These are phyloP conservation scores for Pluvialis apricaria DNA, from an alignment of 2,113 vertebrate species.

Conservation along the genomic window DNA sequence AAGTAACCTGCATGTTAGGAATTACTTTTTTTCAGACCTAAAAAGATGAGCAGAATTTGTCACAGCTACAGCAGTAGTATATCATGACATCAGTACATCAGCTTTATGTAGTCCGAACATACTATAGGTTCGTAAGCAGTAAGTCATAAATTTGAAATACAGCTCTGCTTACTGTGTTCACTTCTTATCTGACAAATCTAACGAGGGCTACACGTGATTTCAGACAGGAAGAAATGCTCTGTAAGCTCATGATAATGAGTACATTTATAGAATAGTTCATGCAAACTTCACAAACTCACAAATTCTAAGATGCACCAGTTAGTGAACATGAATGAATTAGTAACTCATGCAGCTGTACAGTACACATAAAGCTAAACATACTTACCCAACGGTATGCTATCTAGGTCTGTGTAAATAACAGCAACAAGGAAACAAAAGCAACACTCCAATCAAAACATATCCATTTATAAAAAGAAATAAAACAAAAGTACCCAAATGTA, in stretches of 20 bases:
- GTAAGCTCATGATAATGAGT: constrained; percentile 33
- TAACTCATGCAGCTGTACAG: constrained; percentile 78
- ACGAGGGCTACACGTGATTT: constrained; percentile 14
- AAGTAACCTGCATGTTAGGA: neutral
- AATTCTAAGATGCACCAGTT: constrained; percentile 74
- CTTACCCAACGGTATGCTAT: constrained; percentile 92
- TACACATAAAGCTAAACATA: constrained; percentile 80
- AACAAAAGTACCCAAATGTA: constrained; percentile 48
- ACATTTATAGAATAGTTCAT: constrained; percentile 67
- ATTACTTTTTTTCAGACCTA: neutral
- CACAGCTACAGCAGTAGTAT: neutral
- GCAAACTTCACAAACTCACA: constrained; percentile 67
- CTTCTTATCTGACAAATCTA: constrained; percentile 16
- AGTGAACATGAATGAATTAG: constrained; percentile 80
- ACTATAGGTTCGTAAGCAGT: neutral
- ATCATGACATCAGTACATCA: neutral
- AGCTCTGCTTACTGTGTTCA: constrained; percentile 33
- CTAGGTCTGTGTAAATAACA: constrained; percentile 95
- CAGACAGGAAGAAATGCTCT: constrained; percentile 9
- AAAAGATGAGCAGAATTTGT: neutral
- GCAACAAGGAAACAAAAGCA: constrained; percentile 87
- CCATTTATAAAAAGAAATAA: constrained; percentile 73
- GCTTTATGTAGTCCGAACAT: neutral
- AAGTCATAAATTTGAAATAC: constrained; percentile 8
- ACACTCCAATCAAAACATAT: constrained; percentile 89